Percentiles rank a stretch among this genome's conserved stretches.
Evolutionary conservation across 2,797 vertebrate species (phyloP).

Genomic region (Knipowitschia caucasica): DNA sequence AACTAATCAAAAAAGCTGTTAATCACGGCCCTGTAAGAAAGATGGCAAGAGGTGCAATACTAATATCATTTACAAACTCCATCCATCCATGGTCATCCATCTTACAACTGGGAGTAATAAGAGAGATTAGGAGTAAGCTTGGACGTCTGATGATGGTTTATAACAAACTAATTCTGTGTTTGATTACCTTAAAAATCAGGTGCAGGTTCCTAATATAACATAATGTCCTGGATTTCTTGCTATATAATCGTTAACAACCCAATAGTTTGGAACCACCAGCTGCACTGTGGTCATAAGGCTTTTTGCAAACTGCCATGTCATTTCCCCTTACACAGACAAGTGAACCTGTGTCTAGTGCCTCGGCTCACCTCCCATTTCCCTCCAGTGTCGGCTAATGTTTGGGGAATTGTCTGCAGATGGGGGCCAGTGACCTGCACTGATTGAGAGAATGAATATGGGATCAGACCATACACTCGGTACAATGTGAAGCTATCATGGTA

Average conservation of each 20-base stretch:
- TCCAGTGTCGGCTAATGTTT: conserved; percentile 33
- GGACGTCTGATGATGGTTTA: no score
- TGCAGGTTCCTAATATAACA: no score
- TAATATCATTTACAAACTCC: no score
- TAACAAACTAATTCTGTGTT: no score
- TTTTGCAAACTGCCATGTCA: neutral
- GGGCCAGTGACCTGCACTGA: conserved; percentile 43
- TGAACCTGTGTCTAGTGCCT: neutral
- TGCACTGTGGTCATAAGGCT: neutral
- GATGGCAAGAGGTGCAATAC: no score
- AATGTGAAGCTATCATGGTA: conserved; percentile 31
- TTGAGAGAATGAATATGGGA: conserved; percentile 46
- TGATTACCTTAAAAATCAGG: no score
- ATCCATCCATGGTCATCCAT: no score
- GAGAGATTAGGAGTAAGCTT: no score
- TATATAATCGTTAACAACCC: neutral
- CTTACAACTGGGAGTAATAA: no score
- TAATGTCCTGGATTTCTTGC: no score
- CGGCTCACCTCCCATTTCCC: conserved; percentile 28
- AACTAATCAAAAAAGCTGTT: no score
- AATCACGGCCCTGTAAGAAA: no score
- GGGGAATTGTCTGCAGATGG: conserved; percentile 36
- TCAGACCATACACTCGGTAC: conserved; percentile 33
- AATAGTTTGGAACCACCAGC: neutral
- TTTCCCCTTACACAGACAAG: conserved; percentile 8